Conservation (phyloP, 2,113 vertebrate species). For the Trogon surrucura region DNA sequence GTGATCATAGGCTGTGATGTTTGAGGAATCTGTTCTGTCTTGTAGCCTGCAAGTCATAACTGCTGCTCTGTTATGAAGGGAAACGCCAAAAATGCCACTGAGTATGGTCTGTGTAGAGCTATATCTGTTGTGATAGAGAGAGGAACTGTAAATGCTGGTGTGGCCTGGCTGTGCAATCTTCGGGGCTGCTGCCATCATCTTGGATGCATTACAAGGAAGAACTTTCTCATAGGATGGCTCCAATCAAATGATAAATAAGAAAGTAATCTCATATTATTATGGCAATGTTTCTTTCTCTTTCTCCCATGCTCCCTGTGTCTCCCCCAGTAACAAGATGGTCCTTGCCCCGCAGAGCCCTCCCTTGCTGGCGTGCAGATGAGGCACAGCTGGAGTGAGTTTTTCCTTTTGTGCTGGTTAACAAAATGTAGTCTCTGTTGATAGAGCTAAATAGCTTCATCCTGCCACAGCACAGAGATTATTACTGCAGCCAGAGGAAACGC, state of each 20-base stretch:
- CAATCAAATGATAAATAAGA: background rate
- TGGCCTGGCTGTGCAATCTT: background rate
- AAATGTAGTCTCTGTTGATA: background rate
- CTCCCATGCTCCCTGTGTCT: background rate
- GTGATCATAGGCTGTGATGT: background rate
- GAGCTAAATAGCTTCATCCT: background rate
- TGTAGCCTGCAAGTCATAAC: background rate
- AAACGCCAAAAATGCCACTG: background rate
- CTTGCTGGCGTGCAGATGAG: background rate
- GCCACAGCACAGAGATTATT: background rate
- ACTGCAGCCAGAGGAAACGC: background rate
- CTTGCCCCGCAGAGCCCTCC: background rate
- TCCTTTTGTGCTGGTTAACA: background rate
- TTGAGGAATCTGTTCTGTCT: background rate
- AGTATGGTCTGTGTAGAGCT: background rate
- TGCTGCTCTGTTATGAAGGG: background rate
- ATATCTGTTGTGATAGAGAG: background rate
- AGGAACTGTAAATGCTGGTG: background rate
- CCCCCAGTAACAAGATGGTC: fast-evolving
- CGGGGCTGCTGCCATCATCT: background rate
- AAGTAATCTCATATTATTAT: background rate
- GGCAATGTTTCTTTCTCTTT: background rate
- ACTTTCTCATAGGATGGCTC: background rate
- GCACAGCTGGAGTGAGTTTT: background rate
- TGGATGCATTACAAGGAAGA: background rate